Evolutionary conservation across 2,113 vertebrate genomes (phyloP).

Genomic region (Cyrtonyx montezumae): DNA sequence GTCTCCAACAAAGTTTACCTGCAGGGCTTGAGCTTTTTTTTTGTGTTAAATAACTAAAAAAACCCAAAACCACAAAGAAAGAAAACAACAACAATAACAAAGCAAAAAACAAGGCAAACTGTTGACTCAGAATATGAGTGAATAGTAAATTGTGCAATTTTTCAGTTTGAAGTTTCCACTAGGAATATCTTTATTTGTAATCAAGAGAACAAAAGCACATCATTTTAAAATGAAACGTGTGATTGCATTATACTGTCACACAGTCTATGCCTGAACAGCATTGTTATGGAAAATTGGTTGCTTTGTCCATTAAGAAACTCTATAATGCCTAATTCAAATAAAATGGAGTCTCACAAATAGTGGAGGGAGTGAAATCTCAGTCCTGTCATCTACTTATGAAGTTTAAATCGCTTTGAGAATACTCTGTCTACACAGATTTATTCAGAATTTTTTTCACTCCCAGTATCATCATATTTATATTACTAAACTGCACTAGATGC

Average conservation of each 20-base stretch:
- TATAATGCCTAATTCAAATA: background rate
- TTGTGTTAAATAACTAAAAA: background rate
- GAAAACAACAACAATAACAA: background rate
- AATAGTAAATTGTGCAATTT: background rate
- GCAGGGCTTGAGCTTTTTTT: background rate
- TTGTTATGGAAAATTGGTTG: constrained; percentile 28
- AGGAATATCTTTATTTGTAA: constrained; percentile 20
- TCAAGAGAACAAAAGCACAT: constrained; percentile 34
- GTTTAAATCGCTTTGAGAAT: background rate
- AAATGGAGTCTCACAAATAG: background rate
- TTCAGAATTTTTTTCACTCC: background rate
- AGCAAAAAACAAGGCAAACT: background rate
- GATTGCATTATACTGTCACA: constrained; percentile 57
- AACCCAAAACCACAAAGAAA: background rate
- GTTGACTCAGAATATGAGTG: background rate
- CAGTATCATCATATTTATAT: background rate
- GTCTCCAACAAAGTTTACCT: background rate
- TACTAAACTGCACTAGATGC: background rate
- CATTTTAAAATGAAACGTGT: constrained; percentile 41
- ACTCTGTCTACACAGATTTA: background rate
- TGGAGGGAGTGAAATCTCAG: background rate
- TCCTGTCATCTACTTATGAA: background rate
- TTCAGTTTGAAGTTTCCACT: background rate
- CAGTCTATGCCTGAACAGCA: background rate
- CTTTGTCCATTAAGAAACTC: constrained; percentile 10